phyloP scores from a whole-genome alignment of 2,888 invertebrate genomes.

The Nomada hirtipes region DNA sequence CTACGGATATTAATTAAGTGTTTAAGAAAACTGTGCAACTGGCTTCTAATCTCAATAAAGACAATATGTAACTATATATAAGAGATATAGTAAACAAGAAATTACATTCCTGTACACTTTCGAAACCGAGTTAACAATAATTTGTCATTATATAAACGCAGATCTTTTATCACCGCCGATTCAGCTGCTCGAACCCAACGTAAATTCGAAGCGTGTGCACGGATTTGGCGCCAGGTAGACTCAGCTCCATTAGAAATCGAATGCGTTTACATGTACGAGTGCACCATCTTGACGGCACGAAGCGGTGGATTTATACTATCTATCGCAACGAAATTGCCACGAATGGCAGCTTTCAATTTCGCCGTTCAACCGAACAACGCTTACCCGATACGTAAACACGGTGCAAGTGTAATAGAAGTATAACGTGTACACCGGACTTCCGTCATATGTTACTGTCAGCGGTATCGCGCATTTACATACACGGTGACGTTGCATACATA shows the following conservation, averaged over 20 bases:
- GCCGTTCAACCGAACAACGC: conserved; percentile 43
- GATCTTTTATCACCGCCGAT: too few species aligned
- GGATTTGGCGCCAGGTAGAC: background rate
- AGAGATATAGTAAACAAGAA: too few species aligned
- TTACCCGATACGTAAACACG: conserved; percentile 45
- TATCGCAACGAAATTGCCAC: conserved; percentile 40
- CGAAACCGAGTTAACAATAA: too few species aligned
- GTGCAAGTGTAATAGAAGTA: conserved; percentile 53
- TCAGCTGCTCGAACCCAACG: too few species aligned
- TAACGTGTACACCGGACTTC: conserved; percentile 60
- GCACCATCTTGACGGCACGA: conserved; percentile 31
- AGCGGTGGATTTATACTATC: conserved; percentile 20
- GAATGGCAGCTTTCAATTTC: conserved; percentile 55
- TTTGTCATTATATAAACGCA: too few species aligned
- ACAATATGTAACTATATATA: too few species aligned
- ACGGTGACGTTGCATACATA: background rate
- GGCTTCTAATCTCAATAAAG: too few species aligned
- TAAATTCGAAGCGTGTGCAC: background rate
- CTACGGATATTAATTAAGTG: too few species aligned
- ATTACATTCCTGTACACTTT: too few species aligned
- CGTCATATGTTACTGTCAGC: conserved; percentile 65
- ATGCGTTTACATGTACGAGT: conserved; percentile 7
- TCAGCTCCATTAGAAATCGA: background rate
- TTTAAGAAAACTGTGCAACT: too few species aligned
- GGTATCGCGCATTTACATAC: conserved; percentile 47